Conservation (phyloP, 2,797 vertebrate genomes). For the Gobionotothen gibberifrons region DNA sequence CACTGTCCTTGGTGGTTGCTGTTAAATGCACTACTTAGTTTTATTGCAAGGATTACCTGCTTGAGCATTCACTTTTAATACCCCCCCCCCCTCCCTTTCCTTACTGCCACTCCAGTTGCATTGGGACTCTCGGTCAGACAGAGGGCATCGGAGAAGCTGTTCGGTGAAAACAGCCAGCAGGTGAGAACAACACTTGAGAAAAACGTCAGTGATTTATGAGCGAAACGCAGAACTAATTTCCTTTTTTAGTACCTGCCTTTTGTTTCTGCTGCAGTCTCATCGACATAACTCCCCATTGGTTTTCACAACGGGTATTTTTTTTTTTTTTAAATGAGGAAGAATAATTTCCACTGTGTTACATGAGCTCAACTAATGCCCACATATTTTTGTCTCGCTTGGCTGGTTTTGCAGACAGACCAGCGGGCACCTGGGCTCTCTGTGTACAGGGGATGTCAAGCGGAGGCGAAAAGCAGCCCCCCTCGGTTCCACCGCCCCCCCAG, state of each 20-base stretch:
- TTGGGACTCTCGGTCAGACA: constrained; percentile 90
- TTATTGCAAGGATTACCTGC: background rate
- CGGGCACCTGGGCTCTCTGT: constrained; percentile 95
- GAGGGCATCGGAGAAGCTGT: constrained; percentile 87
- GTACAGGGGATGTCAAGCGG: constrained; percentile 97
- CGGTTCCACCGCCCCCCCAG: constrained; percentile 87
- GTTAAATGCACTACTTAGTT: background rate
- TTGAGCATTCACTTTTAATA: constrained; percentile 20
- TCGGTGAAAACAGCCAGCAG: constrained; percentile 96
- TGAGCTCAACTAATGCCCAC: constrained; percentile 17
- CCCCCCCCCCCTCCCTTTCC: constrained; percentile 2
- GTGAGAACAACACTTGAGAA: constrained; percentile 74
- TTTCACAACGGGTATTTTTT: constrained; percentile 2
- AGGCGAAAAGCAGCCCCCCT: constrained; percentile 96
- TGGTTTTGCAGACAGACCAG: constrained; percentile 92
- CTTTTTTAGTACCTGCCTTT: background rate
- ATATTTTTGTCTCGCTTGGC: constrained; percentile 46
- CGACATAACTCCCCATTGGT: background rate
- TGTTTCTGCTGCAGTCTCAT: constrained; percentile 18
- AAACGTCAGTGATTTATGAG: constrained; percentile 30
- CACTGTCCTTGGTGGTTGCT: background rate
- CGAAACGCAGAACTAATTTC: background rate
- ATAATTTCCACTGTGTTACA: background rate
- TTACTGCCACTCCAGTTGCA: constrained; percentile 80
- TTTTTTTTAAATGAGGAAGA: constrained; percentile 8